phyloP scores from a whole-genome alignment of 2,113 vertebrate species.

The Hymenochirus boettgeri region DNA sequence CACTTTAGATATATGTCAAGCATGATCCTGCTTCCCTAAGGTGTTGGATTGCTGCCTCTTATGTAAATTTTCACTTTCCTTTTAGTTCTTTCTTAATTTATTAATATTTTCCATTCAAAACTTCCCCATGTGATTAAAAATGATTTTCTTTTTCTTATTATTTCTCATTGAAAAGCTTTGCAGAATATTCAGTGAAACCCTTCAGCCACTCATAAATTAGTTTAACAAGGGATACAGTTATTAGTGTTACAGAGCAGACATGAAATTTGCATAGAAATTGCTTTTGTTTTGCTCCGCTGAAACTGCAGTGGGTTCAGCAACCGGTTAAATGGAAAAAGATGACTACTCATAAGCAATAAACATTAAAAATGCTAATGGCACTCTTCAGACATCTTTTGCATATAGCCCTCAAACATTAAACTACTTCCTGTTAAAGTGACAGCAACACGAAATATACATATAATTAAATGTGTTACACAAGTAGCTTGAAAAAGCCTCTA shows the following conservation, averaged over 20 bases:
- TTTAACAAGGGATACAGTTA: slow-evolving; percentile 19
- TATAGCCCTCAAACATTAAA: background rate
- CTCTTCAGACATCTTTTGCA: background rate
- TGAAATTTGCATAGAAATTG: slow-evolving; percentile 39
- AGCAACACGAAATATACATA: background rate
- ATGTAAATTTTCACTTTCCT: background rate
- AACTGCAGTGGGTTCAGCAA: background rate
- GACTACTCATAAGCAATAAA: background rate
- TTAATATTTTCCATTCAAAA: background rate
- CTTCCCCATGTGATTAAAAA: slow-evolving; percentile 2
- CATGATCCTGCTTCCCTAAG: too few relatives aligned
- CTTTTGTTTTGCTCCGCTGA: slow-evolving; percentile 31
- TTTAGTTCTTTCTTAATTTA: background rate
- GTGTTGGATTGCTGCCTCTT: slow-evolving; percentile 2
- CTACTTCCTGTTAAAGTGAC: background rate
- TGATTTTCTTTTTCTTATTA: background rate
- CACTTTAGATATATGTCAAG: too few relatives aligned
- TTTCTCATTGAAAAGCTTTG: background rate
- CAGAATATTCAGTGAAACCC: slow-evolving; percentile 4
- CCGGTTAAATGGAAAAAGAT: slow-evolving; percentile 8
- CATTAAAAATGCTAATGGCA: slow-evolving; percentile 10
- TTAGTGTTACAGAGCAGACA: slow-evolving; percentile 5
- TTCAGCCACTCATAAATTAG: slow-evolving; percentile 6
- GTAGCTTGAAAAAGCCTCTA: too few relatives aligned
- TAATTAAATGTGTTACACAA: too few relatives aligned